Evolutionary conservation across 2,113 vertebrate species (phyloP).

Genomic region (Leptodactylus fuscus): DNA sequence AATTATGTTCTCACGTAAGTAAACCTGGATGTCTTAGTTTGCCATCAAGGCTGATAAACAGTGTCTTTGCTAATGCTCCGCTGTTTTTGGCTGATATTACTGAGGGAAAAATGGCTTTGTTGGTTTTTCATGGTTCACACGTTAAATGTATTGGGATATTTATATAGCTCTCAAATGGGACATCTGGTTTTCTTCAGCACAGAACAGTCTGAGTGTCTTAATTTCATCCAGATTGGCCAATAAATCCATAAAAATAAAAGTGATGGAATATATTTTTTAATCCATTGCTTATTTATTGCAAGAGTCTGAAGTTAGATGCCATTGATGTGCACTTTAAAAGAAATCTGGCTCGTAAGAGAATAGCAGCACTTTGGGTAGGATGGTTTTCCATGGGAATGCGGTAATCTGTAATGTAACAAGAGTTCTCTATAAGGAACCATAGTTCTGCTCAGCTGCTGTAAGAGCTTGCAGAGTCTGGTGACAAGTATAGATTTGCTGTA

Average conservation of each 20-base stretch:
- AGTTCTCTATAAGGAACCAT: no score
- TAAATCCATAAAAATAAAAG: conserved; percentile 75
- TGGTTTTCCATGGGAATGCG: conserved; percentile 54
- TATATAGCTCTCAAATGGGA: conserved; percentile 74
- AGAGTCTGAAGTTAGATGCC: conserved; percentile 38
- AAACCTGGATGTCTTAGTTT: neutral
- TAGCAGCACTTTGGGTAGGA: conserved; percentile 26
- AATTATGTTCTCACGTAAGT: conserved; percentile 99
- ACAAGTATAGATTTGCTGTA: neutral
- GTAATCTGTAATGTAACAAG: conserved; percentile 34
- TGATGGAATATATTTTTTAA: conserved; percentile 48
- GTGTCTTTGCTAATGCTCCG: neutral
- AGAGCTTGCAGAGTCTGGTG: neutral
- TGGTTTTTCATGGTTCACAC: conserved; percentile 53
- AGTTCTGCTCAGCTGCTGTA: neutral
- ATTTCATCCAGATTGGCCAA: conserved; percentile 83
- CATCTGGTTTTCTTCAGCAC: conserved; percentile 85
- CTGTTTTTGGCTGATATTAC: conserved; percentile 10
- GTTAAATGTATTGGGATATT: conserved; percentile 72
- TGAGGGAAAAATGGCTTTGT: conserved; percentile 38
- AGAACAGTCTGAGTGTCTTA: conserved; percentile 82
- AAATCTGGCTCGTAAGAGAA: conserved; percentile 53
- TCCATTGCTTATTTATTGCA: conserved; percentile 56
- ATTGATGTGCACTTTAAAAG: conserved; percentile 58
- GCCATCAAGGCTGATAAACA: neutral